Conservation (phyloP, 1,140 invertebrate species). For the Drosophila takahashii region DNA sequence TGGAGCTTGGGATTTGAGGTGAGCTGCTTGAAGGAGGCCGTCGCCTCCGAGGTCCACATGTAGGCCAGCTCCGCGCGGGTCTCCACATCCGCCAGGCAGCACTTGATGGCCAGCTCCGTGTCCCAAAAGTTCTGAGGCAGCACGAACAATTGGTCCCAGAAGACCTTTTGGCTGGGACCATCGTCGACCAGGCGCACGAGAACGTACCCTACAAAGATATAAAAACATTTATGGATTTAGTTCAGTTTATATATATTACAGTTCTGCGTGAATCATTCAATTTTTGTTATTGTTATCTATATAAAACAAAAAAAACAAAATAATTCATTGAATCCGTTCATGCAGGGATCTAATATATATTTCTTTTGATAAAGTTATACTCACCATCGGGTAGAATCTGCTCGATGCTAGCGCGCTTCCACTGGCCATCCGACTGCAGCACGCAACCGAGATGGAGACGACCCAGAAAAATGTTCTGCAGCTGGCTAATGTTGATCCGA, state of each 20-base stretch:
- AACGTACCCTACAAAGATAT: slow-evolving; percentile 41
- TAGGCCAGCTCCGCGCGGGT: slow-evolving; percentile 57
- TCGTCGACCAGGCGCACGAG: slow-evolving; percentile 64
- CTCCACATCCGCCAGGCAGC: slow-evolving; percentile 69
- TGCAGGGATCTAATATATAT: too few relatives aligned
- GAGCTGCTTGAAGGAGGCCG: slow-evolving; percentile 51
- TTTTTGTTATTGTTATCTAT: too few relatives aligned
- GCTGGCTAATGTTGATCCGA: not conserved
- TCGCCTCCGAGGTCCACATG: slow-evolving; percentile 57
- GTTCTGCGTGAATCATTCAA: too few relatives aligned
- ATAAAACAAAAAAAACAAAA: too few relatives aligned
- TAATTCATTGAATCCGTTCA: too few relatives aligned
- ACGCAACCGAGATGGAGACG: slow-evolving; percentile 49
- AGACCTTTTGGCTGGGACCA: slow-evolving; percentile 38
- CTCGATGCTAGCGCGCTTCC: slow-evolving; percentile 67
- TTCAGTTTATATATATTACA: not conserved
- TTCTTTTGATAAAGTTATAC: too few relatives aligned
- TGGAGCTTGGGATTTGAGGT: slow-evolving; percentile 61
- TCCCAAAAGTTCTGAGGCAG: slow-evolving; percentile 46
- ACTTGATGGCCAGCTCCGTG: slow-evolving; percentile 49
- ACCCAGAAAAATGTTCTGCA: slow-evolving; percentile 62
- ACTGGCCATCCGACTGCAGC: slow-evolving; percentile 34
- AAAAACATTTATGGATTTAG: not conserved
- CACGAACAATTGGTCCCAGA: slow-evolving; percentile 58
- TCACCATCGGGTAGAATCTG: slow-evolving; percentile 53